These are phyloP conservation scores for Rhincodon typus DNA, from an alignment of 2,797 vertebrate genomes.

Conservation along the genomic window DNA sequence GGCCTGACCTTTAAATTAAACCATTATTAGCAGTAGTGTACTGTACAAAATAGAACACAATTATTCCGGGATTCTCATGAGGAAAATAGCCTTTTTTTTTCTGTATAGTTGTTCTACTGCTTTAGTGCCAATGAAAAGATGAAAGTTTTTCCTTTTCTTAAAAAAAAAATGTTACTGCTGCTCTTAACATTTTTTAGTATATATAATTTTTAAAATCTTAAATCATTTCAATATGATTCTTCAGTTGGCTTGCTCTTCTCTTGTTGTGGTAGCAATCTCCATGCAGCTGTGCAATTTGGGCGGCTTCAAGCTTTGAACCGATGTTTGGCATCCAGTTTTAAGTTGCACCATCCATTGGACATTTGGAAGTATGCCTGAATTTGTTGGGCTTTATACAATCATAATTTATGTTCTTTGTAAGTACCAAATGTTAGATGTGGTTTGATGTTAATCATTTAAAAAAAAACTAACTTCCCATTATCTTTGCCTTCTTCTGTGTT, in stretches of 20 bases:
- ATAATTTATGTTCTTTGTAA: background rate
- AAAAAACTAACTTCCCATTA: background rate
- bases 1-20: background rate
- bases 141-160: background rate
- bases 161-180: slow-evolving; percentile 2
- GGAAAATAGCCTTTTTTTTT: background rate
- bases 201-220: background rate
- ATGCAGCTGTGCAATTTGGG: slow-evolving; percentile 28
- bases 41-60: background rate
- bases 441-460: background rate
- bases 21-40: background rate
- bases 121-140: slow-evolving; percentile 17
- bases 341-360: background rate
- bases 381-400: background rate
- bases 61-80: background rate
- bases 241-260: slow-evolving; percentile 18
- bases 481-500: background rate
- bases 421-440: background rate
- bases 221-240: slow-evolving; percentile 25
- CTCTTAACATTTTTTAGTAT: background rate
- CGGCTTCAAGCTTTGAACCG: slow-evolving; percentile 13
- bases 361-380: background rate
- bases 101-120: background rate
- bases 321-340: background rate
- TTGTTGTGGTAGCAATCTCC: slow-evolving; percentile 7